phyloP scores from a whole-genome alignment of 2,888 invertebrate species.

The Watsonalla binaria region DNA sequence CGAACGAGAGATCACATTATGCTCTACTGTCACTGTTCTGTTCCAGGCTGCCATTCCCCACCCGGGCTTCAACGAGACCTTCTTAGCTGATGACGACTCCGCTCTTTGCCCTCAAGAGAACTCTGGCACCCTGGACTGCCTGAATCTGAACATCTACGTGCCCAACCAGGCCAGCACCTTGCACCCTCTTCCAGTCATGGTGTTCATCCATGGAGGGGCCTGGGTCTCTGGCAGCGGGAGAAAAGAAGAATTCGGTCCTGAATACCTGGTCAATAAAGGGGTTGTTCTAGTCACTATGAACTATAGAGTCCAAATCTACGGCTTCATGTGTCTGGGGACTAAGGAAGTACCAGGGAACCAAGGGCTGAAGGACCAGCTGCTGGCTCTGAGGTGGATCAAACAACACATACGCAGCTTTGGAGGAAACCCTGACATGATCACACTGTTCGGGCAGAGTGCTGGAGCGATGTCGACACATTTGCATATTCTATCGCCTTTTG shows the following conservation, averaged over 20 bases:
- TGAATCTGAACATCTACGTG: slow-evolving; percentile 21
- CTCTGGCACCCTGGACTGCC: slow-evolving; percentile 20
- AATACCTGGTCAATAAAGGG: slow-evolving; percentile 16
- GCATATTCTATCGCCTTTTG: slow-evolving; percentile 23
- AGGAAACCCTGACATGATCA: slow-evolving; percentile 27
- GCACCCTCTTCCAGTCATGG: slow-evolving; percentile 17
- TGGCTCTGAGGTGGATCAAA: slow-evolving; percentile 35
- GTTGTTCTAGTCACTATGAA: slow-evolving; percentile 33
- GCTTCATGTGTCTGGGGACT: slow-evolving; percentile 32
- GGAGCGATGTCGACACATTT: slow-evolving; percentile 27
- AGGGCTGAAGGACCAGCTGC: slow-evolving; percentile 34
- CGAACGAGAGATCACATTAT: too few relatives aligned
- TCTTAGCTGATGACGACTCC: slow-evolving; percentile 24
- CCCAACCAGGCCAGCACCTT: slow-evolving; percentile 15
- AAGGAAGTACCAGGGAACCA: slow-evolving; percentile 38
- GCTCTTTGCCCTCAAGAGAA: slow-evolving; percentile 17
- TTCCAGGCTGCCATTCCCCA: slow-evolving; percentile 19
- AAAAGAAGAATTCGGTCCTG: slow-evolving; percentile 6
- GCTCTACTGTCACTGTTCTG: too few relatives aligned
- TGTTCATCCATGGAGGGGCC: slow-evolving; percentile 20
- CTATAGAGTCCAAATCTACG: slow-evolving; percentile 33
- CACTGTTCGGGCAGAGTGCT: slow-evolving; percentile 33
- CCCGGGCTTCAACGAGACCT: slow-evolving; percentile 14
- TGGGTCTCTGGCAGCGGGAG: slow-evolving; percentile 9
- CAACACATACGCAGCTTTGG: slow-evolving; percentile 34